These are phyloP conservation scores for Pseudanteris insignis DNA, from an alignment of 2,888 invertebrate species.

Conservation along the genomic window DNA sequence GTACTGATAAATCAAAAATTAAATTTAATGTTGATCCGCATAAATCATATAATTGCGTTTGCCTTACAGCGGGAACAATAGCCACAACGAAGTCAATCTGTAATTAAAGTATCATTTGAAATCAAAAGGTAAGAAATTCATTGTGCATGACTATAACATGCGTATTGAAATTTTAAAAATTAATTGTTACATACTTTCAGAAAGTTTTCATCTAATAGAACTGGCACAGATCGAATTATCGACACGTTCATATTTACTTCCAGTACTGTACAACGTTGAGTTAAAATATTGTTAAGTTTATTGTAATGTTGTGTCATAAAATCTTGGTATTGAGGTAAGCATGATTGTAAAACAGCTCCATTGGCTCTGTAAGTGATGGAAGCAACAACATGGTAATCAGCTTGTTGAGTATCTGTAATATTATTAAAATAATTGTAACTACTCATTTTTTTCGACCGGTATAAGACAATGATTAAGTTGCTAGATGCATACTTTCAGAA, in stretches of 20 bases:
- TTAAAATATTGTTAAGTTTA: conserved; percentile 82
- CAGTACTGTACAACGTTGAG: conserved; percentile 92
- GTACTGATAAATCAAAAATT: conserved; percentile 93
- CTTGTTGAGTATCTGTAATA: conserved; percentile 84
- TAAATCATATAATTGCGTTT: conserved; percentile 91
- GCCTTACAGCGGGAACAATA: conserved; percentile 86
- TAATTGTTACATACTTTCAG: conserved; percentile 72
- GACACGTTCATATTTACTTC: conserved; percentile 95
- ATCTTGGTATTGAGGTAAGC: conserved; percentile 86
- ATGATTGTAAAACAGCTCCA: conserved; percentile 86
- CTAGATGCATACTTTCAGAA: conserved; percentile 90
- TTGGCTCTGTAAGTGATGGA: conserved; percentile 88
- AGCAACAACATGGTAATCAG: conserved; percentile 91
- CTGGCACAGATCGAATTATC: conserved; percentile 84
- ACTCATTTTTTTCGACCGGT: too few species aligned
- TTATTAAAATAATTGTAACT: too few species aligned
- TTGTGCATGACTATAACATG: not conserved
- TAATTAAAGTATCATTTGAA: too few species aligned
- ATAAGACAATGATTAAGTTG: too few species aligned
- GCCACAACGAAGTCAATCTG: conserved; percentile 87
- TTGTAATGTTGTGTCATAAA: conserved; percentile 82
- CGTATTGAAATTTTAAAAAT: not conserved
- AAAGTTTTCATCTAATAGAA: conserved; percentile 84
- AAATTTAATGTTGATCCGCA: conserved; percentile 93
- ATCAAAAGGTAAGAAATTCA: too few species aligned